Percentiles rank a stretch among this genome's conserved stretches.
Evolutionary conservation across 2,888 invertebrate genomes (phyloP).

Genomic region (Andrena bucephala): DNA sequence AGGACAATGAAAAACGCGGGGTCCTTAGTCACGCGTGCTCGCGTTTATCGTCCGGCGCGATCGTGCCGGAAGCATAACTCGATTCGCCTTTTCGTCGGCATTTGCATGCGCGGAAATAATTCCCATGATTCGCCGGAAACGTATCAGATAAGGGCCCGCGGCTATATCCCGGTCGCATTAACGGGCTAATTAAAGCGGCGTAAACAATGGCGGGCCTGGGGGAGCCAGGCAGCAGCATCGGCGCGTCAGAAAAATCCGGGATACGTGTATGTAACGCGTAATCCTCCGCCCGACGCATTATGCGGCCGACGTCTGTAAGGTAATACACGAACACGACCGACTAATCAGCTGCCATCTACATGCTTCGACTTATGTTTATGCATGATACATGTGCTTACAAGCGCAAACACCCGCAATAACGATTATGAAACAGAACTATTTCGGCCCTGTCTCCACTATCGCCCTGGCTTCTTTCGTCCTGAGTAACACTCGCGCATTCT

Average conservation of each 20-base stretch:
- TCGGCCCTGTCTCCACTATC: constrained; percentile 16
- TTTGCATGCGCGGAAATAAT: constrained; percentile 83
- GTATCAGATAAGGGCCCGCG: constrained; percentile 70
- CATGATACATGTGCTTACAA: constrained; percentile 48
- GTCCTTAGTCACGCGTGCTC: constrained; percentile 67
- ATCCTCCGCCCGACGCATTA: constrained; percentile 45
- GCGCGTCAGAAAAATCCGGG: constrained; percentile 60
- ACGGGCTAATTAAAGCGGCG: constrained; percentile 72
- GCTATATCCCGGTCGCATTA: constrained; percentile 67
- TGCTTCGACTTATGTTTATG: constrained; percentile 61
- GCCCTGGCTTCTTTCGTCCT: background rate
- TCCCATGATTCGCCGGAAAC: constrained; percentile 78
- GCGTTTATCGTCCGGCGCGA: constrained; percentile 64
- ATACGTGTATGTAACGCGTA: constrained; percentile 40
- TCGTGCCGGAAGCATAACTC: constrained; percentile 81
- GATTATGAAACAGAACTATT: constrained; percentile 56
- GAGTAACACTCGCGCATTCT: too few relatives aligned
- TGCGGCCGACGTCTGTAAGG: constrained; percentile 37
- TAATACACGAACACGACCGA: constrained; percentile 53
- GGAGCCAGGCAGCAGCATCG: constrained; percentile 24
- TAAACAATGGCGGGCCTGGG: constrained; percentile 65
- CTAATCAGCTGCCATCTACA: constrained; percentile 61
- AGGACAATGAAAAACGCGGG: constrained; percentile 33
- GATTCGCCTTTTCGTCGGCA: constrained; percentile 79
- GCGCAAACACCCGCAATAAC: constrained; percentile 44